These are phyloP conservation scores for Ellobius talpinus DNA, from an alignment of 2,113 vertebrate species.

Conservation along the genomic window DNA sequence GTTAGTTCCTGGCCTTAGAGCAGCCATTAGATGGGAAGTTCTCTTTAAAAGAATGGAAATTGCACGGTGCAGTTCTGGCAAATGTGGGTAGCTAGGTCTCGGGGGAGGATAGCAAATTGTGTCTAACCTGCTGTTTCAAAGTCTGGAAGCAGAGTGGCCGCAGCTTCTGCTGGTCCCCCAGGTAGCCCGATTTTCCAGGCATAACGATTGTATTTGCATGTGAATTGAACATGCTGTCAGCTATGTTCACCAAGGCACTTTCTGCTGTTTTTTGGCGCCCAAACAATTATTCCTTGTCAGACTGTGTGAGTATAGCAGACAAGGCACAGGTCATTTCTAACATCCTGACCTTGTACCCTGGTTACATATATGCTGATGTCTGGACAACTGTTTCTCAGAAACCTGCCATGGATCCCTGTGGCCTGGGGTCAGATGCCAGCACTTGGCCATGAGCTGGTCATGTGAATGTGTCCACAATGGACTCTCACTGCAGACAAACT, in stretches of 20 bases:
- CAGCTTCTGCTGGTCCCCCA: conserved; percentile 66
- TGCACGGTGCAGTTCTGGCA: conserved; percentile 77
- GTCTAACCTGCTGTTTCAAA: conserved; percentile 78
- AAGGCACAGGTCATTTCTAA: not conserved
- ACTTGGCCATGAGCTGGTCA: not conserved
- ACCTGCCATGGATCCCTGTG: not conserved
- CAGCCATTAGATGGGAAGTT: conserved; percentile 73
- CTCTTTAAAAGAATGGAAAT: conserved; percentile 84
- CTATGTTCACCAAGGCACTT: not conserved
- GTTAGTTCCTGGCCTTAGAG: conserved; percentile 56
- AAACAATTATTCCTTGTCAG: not conserved
- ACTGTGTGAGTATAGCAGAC: not conserved
- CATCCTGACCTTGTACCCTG: not conserved
- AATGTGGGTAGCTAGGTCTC: conserved; percentile 46
- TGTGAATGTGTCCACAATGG: rapidly evolving
- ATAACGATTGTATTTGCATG: conserved; percentile 62
- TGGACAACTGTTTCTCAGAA: conserved; percentile 51
- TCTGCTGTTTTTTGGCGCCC: not conserved
- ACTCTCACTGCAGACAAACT: not conserved
- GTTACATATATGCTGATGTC: not conserved
- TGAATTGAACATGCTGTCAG: conserved; percentile 49
- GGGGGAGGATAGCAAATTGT: conserved; percentile 75
- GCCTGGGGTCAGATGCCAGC: not conserved
- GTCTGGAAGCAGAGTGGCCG: conserved; percentile 65
- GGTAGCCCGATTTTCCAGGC: conserved; percentile 64